Conservation (phyloP, 2,797 vertebrate genomes). For the Microctenopoma stevenorrisi region DNA sequence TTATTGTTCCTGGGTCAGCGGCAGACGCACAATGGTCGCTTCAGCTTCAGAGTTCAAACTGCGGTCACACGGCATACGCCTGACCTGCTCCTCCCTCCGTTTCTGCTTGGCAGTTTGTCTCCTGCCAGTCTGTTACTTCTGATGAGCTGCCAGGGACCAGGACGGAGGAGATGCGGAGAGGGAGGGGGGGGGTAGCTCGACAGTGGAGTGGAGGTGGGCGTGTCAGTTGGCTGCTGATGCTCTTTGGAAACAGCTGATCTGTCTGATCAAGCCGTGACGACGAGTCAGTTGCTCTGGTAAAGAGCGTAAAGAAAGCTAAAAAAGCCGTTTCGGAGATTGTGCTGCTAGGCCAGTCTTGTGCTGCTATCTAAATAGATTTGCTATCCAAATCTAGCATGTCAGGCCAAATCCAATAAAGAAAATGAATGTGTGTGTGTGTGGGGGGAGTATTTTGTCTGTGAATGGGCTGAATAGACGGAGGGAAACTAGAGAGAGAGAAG, state of each 20-base stretch:
- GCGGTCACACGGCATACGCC: slow-evolving; percentile 65
- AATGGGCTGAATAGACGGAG: slow-evolving; percentile 18
- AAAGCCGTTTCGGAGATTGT: slow-evolving; percentile 1
- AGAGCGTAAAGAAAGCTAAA: slow-evolving; percentile 10
- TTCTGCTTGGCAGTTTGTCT: slow-evolving; percentile 64
- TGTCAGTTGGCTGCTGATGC: neutral
- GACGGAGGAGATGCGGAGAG: slow-evolving; percentile 11
- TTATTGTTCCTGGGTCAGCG: slow-evolving; percentile 16
- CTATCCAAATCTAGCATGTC: slow-evolving; percentile 57
- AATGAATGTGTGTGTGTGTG: slow-evolving; percentile 15
- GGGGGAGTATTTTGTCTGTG: slow-evolving; percentile 25
- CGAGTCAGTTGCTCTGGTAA: neutral
- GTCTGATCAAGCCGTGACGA: slow-evolving; percentile 6
- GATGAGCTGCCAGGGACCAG: slow-evolving; percentile 67
- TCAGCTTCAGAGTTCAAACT: slow-evolving; percentile 61
- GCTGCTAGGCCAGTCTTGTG: slow-evolving; percentile 21
- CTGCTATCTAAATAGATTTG: slow-evolving; percentile 23
- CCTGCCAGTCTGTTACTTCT: slow-evolving; percentile 71
- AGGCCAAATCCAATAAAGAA: slow-evolving; percentile 66
- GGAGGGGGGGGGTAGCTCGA: slow-evolving; percentile 4
- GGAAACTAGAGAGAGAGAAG: slow-evolving; percentile 20
- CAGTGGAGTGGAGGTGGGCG: neutral
- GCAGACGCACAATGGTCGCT: slow-evolving; percentile 32
- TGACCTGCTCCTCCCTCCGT: slow-evolving; percentile 59
- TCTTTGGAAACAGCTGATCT: slow-evolving; percentile 14